Evolutionary conservation across 2,797 vertebrate genomes (phyloP), one percentile per base, ranked within the genome.

Genomic region (Gorsachius magnificus): DNA sequence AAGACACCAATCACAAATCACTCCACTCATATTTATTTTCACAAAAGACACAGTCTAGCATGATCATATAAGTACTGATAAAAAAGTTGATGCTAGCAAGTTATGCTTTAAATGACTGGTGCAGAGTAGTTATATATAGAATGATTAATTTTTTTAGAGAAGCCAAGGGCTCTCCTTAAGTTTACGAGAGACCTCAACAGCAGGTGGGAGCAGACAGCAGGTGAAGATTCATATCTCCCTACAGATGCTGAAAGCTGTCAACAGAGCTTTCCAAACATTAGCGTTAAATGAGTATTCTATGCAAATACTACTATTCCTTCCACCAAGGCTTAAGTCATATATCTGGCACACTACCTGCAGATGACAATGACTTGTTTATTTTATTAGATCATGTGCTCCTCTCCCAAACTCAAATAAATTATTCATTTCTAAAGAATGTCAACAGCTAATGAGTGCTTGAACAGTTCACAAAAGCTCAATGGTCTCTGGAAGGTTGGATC

Each of bases 331-430:
- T 83, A 91, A 91, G 91, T 97, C 93, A 96, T 95, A 1, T 61
- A 76, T 97, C 96, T 97, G 96, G 96, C 95, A 93, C 61, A 25
- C 45, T 94, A 96, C 89, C 92, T 96, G 91, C 46, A 71, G 69
- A 95, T 91, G 95, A 97, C 94, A 95, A 95, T 95, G 53, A 72
- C 92, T 95, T 91, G 83, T 96, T 97, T 97, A 81, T 92, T 96
- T 94, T 96, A 95, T 95, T 92, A 96, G 91, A 81, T 96, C 94
- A 95, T 96, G 50, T 91, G 89, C 65, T 95, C 25, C 91, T 91
- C 84, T 90, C 65, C 76, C 76, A 95, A 94, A 91, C 35, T 96
- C 79, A 91, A 93, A 91, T 91, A 88, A 91, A 85, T 86, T 95
- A 78, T 93, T 97, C 82, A 91, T 96, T 96, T 94, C 89, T 87